Evolutionary conservation across 2,113 vertebrate species (phyloP).

Genomic region (Leptosomus discolor): DNA sequence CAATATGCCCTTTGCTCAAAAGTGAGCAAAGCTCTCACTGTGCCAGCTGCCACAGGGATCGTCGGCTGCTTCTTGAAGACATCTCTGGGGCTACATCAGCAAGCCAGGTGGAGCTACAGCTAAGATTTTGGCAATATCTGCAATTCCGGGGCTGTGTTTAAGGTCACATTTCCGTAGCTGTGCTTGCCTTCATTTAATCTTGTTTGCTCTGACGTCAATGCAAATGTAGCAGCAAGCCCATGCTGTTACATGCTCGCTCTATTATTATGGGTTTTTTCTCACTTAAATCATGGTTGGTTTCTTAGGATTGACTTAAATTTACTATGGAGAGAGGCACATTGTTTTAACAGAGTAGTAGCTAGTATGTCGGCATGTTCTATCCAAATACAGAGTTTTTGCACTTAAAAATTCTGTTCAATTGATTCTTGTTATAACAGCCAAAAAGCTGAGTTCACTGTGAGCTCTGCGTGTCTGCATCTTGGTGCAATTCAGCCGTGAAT

Average conservation of each 20-base stretch:
- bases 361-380: background rate
- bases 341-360: background rate
- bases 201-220: constrained; percentile 70
- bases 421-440: background rate
- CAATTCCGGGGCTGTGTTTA: constrained; percentile 28
- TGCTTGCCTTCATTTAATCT: constrained; percentile 59
- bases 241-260: constrained; percentile 31
- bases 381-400: background rate
- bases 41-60: background rate
- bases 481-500: constrained; percentile 2
- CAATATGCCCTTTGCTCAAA: background rate
- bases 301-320: constrained; percentile 21
- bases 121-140: constrained; percentile 39
- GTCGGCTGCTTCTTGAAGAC: background rate
- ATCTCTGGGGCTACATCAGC: background rate
- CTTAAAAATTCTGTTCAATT: constrained; percentile 27
- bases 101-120: constrained; percentile 17
- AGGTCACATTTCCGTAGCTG: constrained; percentile 63
- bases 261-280: background rate
- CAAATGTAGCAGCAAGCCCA: constrained; percentile 52
- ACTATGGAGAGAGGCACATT: background rate
- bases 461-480: background rate
- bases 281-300: constrained; percentile 6
- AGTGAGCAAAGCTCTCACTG: background rate
- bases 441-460: constrained; percentile 6